These are phyloP conservation scores for Argynnis bischoffii DNA, from an alignment of 2,888 invertebrate genomes.

Conservation along the genomic window DNA sequence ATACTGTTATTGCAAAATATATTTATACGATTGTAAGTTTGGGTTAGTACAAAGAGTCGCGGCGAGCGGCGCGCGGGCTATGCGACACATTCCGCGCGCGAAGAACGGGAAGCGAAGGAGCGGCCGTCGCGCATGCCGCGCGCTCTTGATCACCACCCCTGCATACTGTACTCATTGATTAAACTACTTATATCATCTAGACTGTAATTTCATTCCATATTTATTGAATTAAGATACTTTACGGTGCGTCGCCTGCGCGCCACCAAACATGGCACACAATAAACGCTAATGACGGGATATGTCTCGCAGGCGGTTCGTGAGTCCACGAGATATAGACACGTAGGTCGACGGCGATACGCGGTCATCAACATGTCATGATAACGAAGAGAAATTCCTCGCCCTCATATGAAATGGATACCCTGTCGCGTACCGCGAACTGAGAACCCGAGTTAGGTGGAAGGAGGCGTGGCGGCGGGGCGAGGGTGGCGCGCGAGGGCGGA, in stretches of 20 bases:
- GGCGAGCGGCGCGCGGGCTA: slow-evolving; percentile 6
- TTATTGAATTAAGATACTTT: slow-evolving; percentile 2
- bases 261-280: slow-evolving; percentile 9
- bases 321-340: background rate
- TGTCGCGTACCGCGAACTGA: slow-evolving; percentile 23
- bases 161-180: background rate
- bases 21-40: slow-evolving; percentile 6
- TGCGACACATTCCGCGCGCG: slow-evolving; percentile 14
- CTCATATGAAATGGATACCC: slow-evolving; percentile 38
- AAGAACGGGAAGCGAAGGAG: too few species aligned
- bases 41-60: background rate
- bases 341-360: slow-evolving; percentile 4
- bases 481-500: slow-evolving; percentile 26
- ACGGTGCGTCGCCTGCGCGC: background rate
- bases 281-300: background rate
- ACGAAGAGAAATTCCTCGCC: slow-evolving; percentile 33
- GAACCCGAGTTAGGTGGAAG: slow-evolving; percentile 16
- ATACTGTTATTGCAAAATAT: background rate
- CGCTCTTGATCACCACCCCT: background rate
- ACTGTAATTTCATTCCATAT: background rate
- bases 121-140: background rate
- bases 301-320: background rate
- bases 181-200: slow-evolving; percentile 4
- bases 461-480: slow-evolving; percentile 21
- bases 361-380: slow-evolving; percentile 25